Percentiles rank a stretch among this genome's conserved stretches.
Evolutionary conservation across 1,140 invertebrate genomes (phyloP).

Genomic region (Apis mellifera): Amel_HAv3.1 CM009943.2:4226001-4226500

Average conservation of each 20-base stretch:
- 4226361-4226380: no score
- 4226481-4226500: no score
- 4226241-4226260: not conserved
- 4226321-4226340: no score
- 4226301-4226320: not conserved
- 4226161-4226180: slow-evolving; percentile 16
- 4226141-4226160: not conserved
- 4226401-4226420: no score
- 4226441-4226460: no score
- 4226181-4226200: slow-evolving; percentile 45
- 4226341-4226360: no score
- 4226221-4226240: slow-evolving; percentile 9
- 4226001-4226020: slow-evolving; percentile 48
- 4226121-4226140: not conserved
- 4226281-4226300: not conserved
- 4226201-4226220: slow-evolving; percentile 48
- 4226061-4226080: slow-evolving; percentile 52
- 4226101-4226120: slow-evolving; percentile 44
- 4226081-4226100: slow-evolving; percentile 55
- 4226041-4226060: slow-evolving; percentile 51
- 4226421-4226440: no score
- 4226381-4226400: no score
- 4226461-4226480: no score
- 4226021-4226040: slow-evolving; percentile 49
- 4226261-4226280: not conserved